These are phyloP conservation scores for Hycleus cichorii DNA, from an alignment of 1,140 invertebrate genomes.

Conservation along the genomic window DNA sequence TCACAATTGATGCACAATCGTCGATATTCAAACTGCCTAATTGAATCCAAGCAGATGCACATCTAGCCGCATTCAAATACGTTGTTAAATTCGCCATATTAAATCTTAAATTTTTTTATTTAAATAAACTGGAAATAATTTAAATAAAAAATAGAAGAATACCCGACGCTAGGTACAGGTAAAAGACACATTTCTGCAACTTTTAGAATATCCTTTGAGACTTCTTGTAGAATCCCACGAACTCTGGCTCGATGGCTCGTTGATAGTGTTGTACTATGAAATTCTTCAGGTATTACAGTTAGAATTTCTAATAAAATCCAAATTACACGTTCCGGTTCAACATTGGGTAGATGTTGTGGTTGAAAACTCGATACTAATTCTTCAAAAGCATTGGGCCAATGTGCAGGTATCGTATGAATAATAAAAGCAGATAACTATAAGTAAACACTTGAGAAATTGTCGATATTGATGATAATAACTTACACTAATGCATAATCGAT, in stretches of 20 bases:
- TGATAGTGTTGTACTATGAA: slow-evolving; percentile 45
- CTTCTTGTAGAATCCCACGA: slow-evolving; percentile 43
- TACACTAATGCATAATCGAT: slow-evolving; percentile 80
- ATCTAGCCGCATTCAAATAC: slow-evolving; percentile 49
- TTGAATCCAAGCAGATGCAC: slow-evolving; percentile 57
- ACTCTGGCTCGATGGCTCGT: slow-evolving; percentile 42
- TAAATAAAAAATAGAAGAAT: not conserved
- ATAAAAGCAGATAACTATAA: slow-evolving; percentile 58
- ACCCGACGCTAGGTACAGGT: slow-evolving; percentile 33
- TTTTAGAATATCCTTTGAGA: slow-evolving; percentile 39
- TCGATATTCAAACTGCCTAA: slow-evolving; percentile 38
- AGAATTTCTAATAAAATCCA: slow-evolving; percentile 67
- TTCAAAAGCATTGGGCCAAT: slow-evolving; percentile 58
- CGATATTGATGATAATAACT: slow-evolving; percentile 32
- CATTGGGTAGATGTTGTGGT: slow-evolving; percentile 49
- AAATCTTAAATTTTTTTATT: slow-evolving; percentile 26
- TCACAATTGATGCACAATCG: slow-evolving; percentile 32
- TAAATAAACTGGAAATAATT: no score
- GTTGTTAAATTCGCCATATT: slow-evolving; percentile 41
- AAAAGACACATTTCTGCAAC: slow-evolving; percentile 40
- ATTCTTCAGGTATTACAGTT: slow-evolving; percentile 73
- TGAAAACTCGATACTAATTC: slow-evolving; percentile 59
- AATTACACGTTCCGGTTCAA: slow-evolving; percentile 46
- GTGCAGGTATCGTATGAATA: slow-evolving; percentile 53
- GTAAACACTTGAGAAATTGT: slow-evolving; percentile 5